Evolutionary conservation across 1,140 invertebrate species (phyloP), one percentile per base, ranked within the genome.

Genomic region (Drosophila trapezifrons): DNA sequence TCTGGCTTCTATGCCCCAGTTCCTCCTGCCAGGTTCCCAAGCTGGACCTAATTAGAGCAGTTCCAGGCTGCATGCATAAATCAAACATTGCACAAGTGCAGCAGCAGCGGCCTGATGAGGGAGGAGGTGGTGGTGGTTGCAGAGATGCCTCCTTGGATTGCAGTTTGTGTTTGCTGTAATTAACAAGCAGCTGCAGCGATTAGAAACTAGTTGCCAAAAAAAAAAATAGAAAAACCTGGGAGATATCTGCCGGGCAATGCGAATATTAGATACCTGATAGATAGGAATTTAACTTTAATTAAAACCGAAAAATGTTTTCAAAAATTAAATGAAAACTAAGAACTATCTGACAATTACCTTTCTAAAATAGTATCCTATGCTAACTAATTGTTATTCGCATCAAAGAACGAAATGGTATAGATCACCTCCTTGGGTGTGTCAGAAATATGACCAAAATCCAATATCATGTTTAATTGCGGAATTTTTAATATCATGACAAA

Each of bases 111-210:
- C 25, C 25, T 42, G 59, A 32, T 64, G 52, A 58, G 43, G 29
- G 43, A 8, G 35, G 20, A 15, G 2, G 20, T 6, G 42, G 20
- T 6, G 42, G 0, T 15, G 4, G 43, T 20, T n/a, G 54, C 20
- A 40, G 66, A 43, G 66, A 37, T 46, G 49, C 22, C 42, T 35
- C 54, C 67, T 75, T 76, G 58, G 66, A 52, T 59, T 72, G 71
- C 71, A 79, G 73, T 69, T 72, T 80, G 58, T 89, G 80, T 89
- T 89, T 89, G 80, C 80, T 54, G 77, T 89, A 89, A 89, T 89
- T 89, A 89, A 89, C 84, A 80, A 80, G 66, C 73, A 74, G 57
- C 72, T 47, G 57, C 47, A 57, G 73, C 76, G 83, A 83, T 87
- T 83, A 78, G 78, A 59, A 83, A 87, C 73, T 49, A 78, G 73